These are phyloP conservation scores for Meloidogyne floridensis DNA, from an alignment of 1,140 invertebrate genomes.

Conservation along the genomic window DNA sequence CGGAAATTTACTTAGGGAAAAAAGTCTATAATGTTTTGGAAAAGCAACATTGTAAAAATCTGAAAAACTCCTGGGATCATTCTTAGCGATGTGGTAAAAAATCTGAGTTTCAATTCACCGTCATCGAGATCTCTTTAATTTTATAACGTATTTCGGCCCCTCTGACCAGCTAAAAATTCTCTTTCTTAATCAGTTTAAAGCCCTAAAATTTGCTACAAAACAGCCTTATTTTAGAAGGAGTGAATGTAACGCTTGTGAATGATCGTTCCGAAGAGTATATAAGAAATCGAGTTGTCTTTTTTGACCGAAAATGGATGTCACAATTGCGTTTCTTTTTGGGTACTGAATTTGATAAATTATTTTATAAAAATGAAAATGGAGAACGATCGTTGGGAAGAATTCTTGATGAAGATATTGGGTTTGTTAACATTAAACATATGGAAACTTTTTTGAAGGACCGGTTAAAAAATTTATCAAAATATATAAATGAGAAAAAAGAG, in stretches of 20 bases:
- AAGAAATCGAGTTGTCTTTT: slow-evolving; percentile 16
- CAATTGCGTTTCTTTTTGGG: slow-evolving; percentile 29
- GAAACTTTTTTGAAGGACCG: neutral
- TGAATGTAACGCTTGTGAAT: slow-evolving; percentile 24
- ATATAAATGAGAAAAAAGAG: neutral
- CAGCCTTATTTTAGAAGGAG: slow-evolving; percentile 16
- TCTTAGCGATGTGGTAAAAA: too few species aligned
- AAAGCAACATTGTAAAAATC: too few species aligned
- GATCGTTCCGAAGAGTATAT: slow-evolving; percentile 26
- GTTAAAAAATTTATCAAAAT: neutral
- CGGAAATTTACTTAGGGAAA: too few species aligned
- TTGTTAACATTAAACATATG: neutral
- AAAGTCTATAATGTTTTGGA: too few species aligned
- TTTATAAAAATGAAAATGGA: neutral
- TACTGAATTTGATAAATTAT: slow-evolving; percentile 27
- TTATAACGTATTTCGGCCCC: neutral
- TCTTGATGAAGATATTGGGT: neutral
- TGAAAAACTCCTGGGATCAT: too few species aligned
- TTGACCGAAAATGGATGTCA: slow-evolving; percentile 18
- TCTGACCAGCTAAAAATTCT: neutral
- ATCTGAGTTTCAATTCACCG: too few species aligned
- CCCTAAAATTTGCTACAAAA: too few species aligned
- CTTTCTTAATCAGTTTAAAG: too few species aligned
- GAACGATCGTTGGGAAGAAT: neutral
- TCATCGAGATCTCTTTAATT: too few species aligned